These are phyloP conservation scores for Octonoba sinensis DNA, from an alignment of 2,888 invertebrate genomes.

Conservation along the genomic window DNA sequence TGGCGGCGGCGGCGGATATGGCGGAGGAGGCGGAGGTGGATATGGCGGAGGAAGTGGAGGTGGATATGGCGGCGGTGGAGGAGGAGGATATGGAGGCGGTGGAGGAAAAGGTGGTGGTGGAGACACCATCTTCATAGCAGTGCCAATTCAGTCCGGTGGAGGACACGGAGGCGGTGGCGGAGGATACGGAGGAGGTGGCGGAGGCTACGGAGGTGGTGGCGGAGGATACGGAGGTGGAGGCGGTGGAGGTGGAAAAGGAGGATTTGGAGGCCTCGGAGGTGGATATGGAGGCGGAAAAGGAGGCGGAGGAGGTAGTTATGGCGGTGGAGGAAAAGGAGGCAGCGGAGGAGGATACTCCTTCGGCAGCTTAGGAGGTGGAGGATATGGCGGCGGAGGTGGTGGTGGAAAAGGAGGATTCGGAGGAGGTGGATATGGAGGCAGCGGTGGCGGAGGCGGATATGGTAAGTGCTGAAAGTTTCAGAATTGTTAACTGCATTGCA, in stretches of 20 bases:
- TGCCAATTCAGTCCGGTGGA: conserved; percentile 31
- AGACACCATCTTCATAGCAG: conserved; percentile 50
- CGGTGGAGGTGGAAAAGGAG: conserved; percentile 14
- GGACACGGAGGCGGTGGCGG: conserved; percentile 27
- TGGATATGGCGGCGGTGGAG: conserved; percentile 6
- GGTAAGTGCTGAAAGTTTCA: too few relatives aligned
- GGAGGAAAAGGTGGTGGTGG: conserved; percentile 25
- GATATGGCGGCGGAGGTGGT: conserved; percentile 17
- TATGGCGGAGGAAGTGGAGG: conserved; percentile 6
- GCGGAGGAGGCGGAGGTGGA: conserved; percentile 9
- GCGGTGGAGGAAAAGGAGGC: conserved; percentile 8
- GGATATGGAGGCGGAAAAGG: conserved; percentile 6
- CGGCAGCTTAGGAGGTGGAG: conserved; percentile 22
- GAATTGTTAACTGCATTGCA: too few relatives aligned
- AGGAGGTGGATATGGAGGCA: conserved; percentile 5
- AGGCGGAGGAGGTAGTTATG: neutral
- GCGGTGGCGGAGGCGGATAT: conserved; percentile 6
- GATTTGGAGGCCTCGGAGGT: conserved; percentile 10
- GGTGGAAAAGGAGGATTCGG: neutral
- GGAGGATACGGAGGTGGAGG: neutral
- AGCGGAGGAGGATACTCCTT: conserved; percentile 2
- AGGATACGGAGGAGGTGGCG: conserved; percentile 4
- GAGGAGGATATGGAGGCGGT: conserved; percentile 9
- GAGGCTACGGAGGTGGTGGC: conserved; percentile 15
- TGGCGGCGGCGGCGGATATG: conserved; percentile 15